These are phyloP conservation scores for Bagarius yarrelli DNA, from an alignment of 2,113 vertebrate species.

Conservation along the genomic window DNA sequence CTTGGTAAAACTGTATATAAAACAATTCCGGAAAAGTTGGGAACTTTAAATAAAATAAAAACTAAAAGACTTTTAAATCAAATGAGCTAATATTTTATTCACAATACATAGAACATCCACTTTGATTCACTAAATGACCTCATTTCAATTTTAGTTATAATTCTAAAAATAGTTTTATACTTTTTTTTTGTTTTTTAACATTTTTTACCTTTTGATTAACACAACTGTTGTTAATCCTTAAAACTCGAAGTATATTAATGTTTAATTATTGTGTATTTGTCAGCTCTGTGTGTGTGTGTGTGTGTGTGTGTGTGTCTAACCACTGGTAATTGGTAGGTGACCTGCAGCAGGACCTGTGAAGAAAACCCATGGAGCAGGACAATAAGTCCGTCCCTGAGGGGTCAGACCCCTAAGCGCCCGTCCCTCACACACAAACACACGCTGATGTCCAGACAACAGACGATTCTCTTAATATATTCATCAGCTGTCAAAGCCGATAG, in stretches of 20 bases:
- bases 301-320: conserved; percentile 37
- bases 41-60: too few species aligned
- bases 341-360: conserved; percentile 50
- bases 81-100: too few species aligned
- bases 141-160: too few species aligned
- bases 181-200: background rate
- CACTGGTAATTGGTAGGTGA: conserved; percentile 55
- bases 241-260: background rate
- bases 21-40: too few species aligned
- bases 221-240: background rate
- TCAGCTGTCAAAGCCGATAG: conserved; percentile 35
- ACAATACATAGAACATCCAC: too few species aligned
- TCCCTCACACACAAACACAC: conserved; percentile 39
- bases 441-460: conserved; percentile 48
- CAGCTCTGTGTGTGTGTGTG: conserved; percentile 33
- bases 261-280: conserved; percentile 6
- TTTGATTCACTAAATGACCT: too few species aligned
- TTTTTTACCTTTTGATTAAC: background rate
- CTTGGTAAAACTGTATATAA: too few species aligned
- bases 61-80: too few species aligned
- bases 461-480: conserved; percentile 44
- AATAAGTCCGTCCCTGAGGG: conserved; percentile 49
- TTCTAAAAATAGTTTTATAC: background rate
- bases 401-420: conserved; percentile 41
- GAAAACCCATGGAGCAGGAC: conserved; percentile 47